phyloP scores from a whole-genome alignment of 1,140 invertebrate species.

The Heliconius hewitsoni region DNA sequence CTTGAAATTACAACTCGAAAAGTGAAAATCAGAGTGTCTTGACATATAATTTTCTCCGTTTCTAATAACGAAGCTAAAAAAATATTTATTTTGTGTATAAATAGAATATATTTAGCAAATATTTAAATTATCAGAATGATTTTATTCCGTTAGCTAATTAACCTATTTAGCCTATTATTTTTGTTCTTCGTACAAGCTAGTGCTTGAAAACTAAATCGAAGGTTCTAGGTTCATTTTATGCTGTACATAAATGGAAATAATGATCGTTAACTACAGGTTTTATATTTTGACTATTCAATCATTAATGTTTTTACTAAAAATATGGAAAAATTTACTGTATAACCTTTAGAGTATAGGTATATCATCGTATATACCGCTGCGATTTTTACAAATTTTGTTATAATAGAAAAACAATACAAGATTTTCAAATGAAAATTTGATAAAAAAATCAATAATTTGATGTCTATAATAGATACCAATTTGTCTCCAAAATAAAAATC shows the following conservation, averaged over 20 bases:
- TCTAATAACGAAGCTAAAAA: background rate
- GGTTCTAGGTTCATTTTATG: background rate
- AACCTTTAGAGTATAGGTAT: background rate
- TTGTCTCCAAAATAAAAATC: conserved; percentile 21
- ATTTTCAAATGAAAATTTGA: too few relatives aligned
- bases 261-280: background rate
- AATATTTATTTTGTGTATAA: too few relatives aligned
- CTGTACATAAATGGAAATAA: too few relatives aligned
- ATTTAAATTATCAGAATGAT: too few relatives aligned
- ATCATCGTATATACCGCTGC: background rate
- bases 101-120: too few relatives aligned
- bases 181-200: background rate
- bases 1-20: too few relatives aligned
- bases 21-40: too few relatives aligned
- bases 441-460: background rate
- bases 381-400: too few relatives aligned
- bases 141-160: background rate
- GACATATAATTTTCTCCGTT: too few relatives aligned
- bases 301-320: background rate
- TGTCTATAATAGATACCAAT: conserved; percentile 12
- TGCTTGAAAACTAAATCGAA: background rate
- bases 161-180: background rate
- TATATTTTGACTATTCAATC: background rate
- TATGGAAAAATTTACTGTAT: background rate
- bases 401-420: too few relatives aligned